Percentiles rank a stretch among this genome's conserved stretches.
phyloP scores from a whole-genome alignment of 2,797 vertebrate species.

The Acanthornis magna region DNA sequence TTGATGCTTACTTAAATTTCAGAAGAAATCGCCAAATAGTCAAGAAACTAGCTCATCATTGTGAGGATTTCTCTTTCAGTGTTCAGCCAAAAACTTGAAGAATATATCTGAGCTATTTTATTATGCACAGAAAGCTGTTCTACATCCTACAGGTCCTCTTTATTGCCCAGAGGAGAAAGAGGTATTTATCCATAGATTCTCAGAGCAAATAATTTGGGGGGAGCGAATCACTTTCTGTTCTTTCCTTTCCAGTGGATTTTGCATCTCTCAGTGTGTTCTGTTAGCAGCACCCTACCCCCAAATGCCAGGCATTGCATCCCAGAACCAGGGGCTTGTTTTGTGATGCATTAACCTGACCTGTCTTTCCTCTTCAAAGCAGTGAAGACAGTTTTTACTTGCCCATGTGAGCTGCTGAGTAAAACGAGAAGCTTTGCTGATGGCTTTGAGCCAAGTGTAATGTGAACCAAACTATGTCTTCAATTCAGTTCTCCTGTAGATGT shows the following conservation, averaged over 20 bases:
- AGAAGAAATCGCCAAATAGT: neutral
- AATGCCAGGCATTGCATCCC: neutral
- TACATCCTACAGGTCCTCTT: conserved; percentile 93
- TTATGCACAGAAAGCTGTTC: conserved; percentile 96
- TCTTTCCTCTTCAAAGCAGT: neutral
- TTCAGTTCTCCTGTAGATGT: neutral
- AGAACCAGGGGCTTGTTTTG: neutral
- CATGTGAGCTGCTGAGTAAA: neutral
- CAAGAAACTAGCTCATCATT: neutral
- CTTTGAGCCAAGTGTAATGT: neutral
- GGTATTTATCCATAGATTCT: conserved; percentile 71
- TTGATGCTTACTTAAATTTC: neutral
- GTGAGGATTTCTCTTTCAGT: conserved; percentile 77
- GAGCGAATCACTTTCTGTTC: neutral
- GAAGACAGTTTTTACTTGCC: neutral
- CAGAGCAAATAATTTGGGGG: neutral
- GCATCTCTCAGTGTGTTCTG: neutral
- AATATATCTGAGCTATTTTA: conserved; percentile 98
- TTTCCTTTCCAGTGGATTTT: neutral
- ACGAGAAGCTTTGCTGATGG: neutral
- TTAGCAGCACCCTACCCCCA: neutral
- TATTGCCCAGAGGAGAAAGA: conserved; percentile 96
- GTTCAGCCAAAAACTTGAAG: conserved; percentile 97
- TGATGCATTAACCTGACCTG: neutral
- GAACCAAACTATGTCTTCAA: neutral